Conservation (phyloP, 2,113 vertebrate genomes). For the Vanacampus margaritifer region DNA sequence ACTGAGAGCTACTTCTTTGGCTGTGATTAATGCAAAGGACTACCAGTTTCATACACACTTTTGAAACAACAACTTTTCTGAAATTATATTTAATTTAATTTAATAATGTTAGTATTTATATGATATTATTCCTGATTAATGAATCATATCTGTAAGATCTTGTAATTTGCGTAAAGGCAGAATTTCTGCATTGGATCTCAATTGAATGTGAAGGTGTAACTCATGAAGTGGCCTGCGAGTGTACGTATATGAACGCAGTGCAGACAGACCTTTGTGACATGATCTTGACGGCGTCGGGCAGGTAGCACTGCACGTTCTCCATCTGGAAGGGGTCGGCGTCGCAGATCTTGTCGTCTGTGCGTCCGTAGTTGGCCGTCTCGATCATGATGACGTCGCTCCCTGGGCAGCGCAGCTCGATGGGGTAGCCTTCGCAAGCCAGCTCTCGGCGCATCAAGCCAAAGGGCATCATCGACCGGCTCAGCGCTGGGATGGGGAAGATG, state of each 20-base stretch:
- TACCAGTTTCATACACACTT: too few relatives aligned
- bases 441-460: constrained; percentile 89
- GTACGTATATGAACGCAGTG: not conserved
- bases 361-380: constrained; percentile 90
- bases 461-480: constrained; percentile 87
- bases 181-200: too few relatives aligned
- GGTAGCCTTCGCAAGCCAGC: constrained; percentile 91
- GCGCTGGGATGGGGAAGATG: constrained; percentile 65
- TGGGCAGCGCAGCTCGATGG: constrained; percentile 90
- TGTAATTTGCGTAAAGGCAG: not conserved
- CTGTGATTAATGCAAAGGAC: too few relatives aligned
- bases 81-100: too few relatives aligned
- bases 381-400: constrained; percentile 95
- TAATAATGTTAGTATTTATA: too few relatives aligned
- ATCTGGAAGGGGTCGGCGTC: constrained; percentile 93
- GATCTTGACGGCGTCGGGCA: constrained; percentile 89
- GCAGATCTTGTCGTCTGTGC: constrained; percentile 93
- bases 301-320: constrained; percentile 93
- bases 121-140: too few relatives aligned
- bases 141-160: too few relatives aligned
- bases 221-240: not conserved
- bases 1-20: too few relatives aligned
- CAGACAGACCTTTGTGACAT: constrained; percentile 83
- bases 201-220: not conserved
- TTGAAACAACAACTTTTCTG: too few relatives aligned